Base-by-base conservation (phyloP, 2,113 vertebrate genomes). In the Hyla sarda region DNA sequence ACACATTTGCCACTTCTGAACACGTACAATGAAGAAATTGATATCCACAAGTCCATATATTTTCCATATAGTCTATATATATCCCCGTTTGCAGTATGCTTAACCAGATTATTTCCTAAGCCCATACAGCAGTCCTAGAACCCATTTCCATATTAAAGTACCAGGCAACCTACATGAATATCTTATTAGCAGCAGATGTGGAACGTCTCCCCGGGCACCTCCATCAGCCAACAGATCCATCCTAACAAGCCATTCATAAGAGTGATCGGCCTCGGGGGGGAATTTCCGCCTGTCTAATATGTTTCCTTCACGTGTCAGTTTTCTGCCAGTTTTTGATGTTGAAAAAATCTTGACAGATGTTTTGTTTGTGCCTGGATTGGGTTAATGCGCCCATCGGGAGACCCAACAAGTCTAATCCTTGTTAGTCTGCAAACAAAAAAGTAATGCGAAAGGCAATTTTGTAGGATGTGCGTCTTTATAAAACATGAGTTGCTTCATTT, bases 141-240 rank as follows among this genome's bases (percentile, higher is more conserved):
- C 34, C n/a, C 0, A 81, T 65, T 81, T 81, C n/a, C 56, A 81
- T 65, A 81, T 81, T 60, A 17, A 65, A 82, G 60, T 67, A 62
- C 79, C 45, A 65, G 47, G 62, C 80, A 52, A 52, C 45, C 10
- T 69, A 69, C 80, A 52, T 82, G 41, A 82, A 82, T 71, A 69
- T 82, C 80, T 82, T 47, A 82, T 82, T 82, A 82, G 28, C 62
- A 82, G 52, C 80, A 82, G 80, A 60, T 82, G 80, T n/a, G 62
- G 19, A 82, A 82, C 28, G 14, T 67, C 16, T 69, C 62, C 80
- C 80, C 23, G 30, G 62, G 62, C 62, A 82, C 62, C 41, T 65
- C 67, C 60, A 50, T 34, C 80, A 69, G 80, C 80, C 80, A 82
- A 52, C 60, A 50, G 41, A 69, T 69, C 41, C 80, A 69, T 82